Conservation (phyloP, 2,113 vertebrate genomes). For the Callipepla californica region DNA sequence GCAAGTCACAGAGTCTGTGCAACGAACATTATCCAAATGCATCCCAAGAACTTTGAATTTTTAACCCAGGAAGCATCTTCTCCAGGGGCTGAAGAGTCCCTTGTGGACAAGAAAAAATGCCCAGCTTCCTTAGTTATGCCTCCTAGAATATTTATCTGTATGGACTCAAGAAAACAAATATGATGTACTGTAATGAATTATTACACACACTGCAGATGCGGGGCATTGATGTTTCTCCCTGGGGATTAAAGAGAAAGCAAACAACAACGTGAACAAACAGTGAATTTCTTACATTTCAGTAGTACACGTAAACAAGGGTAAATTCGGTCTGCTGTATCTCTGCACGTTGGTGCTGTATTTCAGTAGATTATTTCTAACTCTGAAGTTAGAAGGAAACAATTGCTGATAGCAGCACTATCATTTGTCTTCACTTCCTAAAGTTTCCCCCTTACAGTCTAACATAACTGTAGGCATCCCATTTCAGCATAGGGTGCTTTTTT, state of each 20-base stretch:
- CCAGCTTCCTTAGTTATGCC: neutral
- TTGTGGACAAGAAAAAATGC: neutral
- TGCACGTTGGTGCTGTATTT: neutral
- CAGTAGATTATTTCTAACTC: neutral
- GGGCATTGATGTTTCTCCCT: neutral
- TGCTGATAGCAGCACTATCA: neutral
- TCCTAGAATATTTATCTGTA: slow-evolving; percentile 38
- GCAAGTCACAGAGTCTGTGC: slow-evolving; percentile 4
- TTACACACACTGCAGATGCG: neutral
- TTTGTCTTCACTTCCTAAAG: neutral
- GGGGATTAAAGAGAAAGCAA: neutral
- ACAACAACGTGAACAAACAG: neutral
- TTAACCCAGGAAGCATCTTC: neutral
- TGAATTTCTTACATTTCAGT: neutral
- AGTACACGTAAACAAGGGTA: neutral
- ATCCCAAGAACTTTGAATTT: slow-evolving; percentile 1
- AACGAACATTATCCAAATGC: neutral
- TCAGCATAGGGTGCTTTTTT: neutral
- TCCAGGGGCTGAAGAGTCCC: neutral
- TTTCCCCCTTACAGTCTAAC: neutral
- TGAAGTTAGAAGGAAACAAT: neutral
- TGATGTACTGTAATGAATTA: slow-evolving; percentile 9
- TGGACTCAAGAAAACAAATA: neutral
- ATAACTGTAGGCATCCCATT: neutral
- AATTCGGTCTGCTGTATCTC: neutral